A percentile compares a stretch with the other conserved stretches of the same genome.
Conservation (phyloP, 2,888 invertebrate species). For the Candidula unifasciata region DNA sequence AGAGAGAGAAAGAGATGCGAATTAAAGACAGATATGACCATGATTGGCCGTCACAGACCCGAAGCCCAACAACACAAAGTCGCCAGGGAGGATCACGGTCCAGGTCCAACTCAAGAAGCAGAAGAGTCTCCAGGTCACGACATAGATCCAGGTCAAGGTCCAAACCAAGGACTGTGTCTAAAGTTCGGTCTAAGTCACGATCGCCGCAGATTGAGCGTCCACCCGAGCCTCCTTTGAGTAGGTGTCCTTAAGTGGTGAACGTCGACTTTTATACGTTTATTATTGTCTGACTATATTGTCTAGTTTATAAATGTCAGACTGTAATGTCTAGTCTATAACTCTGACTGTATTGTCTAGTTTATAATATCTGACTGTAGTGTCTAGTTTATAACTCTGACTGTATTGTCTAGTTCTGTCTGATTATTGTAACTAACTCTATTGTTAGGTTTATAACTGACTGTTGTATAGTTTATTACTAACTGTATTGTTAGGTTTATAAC, state of each 20-base stretch:
- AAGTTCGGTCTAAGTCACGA: slow-evolving; percentile 23
- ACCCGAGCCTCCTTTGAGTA: slow-evolving; percentile 53
- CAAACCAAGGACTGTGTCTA: slow-evolving; percentile 48
- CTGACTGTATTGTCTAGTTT: too few relatives aligned
- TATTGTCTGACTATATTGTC: neutral
- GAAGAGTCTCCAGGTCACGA: slow-evolving; percentile 58
- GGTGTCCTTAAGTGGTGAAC: neutral
- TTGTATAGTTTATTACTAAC: too few relatives aligned
- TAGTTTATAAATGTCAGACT: too few relatives aligned
- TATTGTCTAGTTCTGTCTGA: too few relatives aligned
- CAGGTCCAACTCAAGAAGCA: slow-evolving; percentile 56
- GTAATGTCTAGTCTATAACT: too few relatives aligned
- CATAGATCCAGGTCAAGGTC: slow-evolving; percentile 57
- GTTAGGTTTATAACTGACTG: too few relatives aligned
- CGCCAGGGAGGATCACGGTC: slow-evolving; percentile 48
- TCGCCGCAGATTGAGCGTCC: slow-evolving; percentile 57
- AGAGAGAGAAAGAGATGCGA: slow-evolving; percentile 33
- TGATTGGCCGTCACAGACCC: slow-evolving; percentile 51
- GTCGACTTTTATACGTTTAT: neutral
- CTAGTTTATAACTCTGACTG: too few relatives aligned
- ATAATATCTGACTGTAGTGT: too few relatives aligned
- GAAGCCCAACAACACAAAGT: slow-evolving; percentile 39
- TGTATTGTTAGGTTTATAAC: too few relatives aligned
- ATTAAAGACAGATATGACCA: slow-evolving; percentile 33
- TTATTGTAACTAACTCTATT: too few relatives aligned